Conservation (phyloP, 2,797 vertebrate genomes). For the Melanotaenia trifasciata region DNA sequence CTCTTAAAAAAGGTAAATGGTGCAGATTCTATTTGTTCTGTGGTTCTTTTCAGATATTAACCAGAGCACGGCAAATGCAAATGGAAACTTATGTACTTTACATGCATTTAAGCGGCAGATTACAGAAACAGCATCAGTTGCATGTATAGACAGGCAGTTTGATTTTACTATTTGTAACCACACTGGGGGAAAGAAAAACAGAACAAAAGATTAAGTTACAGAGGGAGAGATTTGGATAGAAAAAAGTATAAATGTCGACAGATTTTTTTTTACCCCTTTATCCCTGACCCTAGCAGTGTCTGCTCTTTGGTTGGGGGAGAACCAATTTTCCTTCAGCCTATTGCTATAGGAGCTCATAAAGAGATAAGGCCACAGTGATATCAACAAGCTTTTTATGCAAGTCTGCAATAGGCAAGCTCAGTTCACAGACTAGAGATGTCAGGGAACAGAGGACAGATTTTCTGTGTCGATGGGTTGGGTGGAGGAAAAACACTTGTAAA, state of each 20-base stretch:
- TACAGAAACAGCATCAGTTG: conserved; percentile 17
- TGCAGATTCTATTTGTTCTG: conserved; percentile 28
- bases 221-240: conserved; percentile 31
- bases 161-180: conserved; percentile 35
- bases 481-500: conserved; percentile 59
- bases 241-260: conserved; percentile 56
- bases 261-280: conserved; percentile 56
- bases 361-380: conserved; percentile 78
- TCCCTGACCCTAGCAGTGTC: conserved; percentile 65
- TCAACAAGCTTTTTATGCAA: conserved; percentile 73
- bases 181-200: conserved; percentile 1
- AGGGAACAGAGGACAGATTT: conserved; percentile 48
- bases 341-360: conserved; percentile 79
- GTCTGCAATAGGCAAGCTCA: conserved; percentile 62
- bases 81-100: conserved; percentile 6
- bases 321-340: conserved; percentile 79
- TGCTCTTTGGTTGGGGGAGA: conserved; percentile 77
- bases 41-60: conserved; percentile 14
- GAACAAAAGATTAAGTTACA: conserved; percentile 29
- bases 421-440: conserved; percentile 53
- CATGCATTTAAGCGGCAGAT: neutral
- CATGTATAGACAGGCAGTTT: conserved; percentile 22
- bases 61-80: conserved; percentile 24
- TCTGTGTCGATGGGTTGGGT: conserved; percentile 32
- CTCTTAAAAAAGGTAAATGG: conserved; percentile 37